Evolutionary conservation across 2,113 vertebrate genomes (phyloP).

Genomic region (Orthonyx spaldingii): DNA sequence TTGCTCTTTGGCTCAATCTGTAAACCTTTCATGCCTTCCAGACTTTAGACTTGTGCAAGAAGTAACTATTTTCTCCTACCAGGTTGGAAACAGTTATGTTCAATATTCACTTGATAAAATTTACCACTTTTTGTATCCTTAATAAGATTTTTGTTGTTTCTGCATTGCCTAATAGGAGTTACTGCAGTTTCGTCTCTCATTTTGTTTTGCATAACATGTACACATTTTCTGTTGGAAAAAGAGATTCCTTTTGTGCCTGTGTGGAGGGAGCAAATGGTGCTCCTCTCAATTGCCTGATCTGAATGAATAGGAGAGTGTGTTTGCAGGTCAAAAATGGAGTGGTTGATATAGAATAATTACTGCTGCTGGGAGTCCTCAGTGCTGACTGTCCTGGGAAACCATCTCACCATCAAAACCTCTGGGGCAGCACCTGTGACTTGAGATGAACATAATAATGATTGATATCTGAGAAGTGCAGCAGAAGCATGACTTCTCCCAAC

Average conservation of each 20-base stretch:
- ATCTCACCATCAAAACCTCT: neutral
- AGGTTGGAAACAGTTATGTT: neutral
- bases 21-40: neutral
- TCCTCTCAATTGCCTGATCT: neutral
- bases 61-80: neutral
- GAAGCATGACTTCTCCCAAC: neutral
- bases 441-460: neutral
- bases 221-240: neutral
- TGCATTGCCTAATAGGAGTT: neutral
- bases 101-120: neutral
- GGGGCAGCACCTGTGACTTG: neutral
- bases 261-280: neutral
- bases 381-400: neutral
- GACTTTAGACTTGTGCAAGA: neutral
- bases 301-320: neutral
- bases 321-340: neutral
- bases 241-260: neutral
- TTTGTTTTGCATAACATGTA: neutral
- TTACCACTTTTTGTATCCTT: neutral
- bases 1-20: neutral
- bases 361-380: neutral
- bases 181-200: neutral
- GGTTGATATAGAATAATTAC: neutral
- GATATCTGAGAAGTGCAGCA: neutral
- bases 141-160: neutral